These are phyloP conservation scores for Drosophila emarginata DNA, from an alignment of 2,888 invertebrate species.

Conservation along the genomic window DNA sequence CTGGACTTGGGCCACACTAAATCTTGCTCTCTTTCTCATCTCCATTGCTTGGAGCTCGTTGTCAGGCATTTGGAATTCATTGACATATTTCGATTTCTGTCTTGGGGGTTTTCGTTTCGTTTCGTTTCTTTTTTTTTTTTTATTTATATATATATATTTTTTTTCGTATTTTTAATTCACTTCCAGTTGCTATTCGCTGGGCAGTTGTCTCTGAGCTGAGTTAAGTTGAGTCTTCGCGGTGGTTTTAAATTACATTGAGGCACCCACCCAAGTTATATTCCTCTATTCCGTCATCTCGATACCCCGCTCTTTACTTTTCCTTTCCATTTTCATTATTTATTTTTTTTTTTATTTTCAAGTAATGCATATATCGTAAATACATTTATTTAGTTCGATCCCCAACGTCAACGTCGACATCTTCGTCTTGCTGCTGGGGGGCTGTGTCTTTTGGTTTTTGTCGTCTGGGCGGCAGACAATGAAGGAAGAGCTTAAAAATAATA, in stretches of 20 bases:
- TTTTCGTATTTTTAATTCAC: constrained; percentile 52
- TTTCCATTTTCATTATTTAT: too few relatives aligned
- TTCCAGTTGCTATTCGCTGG: constrained; percentile 37
- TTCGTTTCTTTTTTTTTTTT: not conserved
- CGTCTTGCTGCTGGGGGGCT: constrained; percentile 18
- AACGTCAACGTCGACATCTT: constrained; percentile 50
- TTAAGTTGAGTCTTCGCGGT: constrained; percentile 30
- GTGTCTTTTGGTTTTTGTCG: constrained; percentile 32
- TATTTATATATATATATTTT: too few relatives aligned
- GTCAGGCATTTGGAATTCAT: constrained; percentile 70
- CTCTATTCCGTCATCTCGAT: not conserved
- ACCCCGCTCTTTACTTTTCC: not conserved
- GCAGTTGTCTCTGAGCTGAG: constrained; percentile 13
- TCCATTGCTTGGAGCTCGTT: constrained; percentile 35
- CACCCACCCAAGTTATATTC: constrained; percentile 41
- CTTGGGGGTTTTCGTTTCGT: constrained; percentile 16
- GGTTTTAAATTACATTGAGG: constrained; percentile 66
- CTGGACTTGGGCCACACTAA: constrained; percentile 48
- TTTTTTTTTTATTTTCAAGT: not conserved
- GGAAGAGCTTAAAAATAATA: constrained; percentile 77
- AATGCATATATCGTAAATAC: constrained; percentile 59
- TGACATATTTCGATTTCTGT: constrained; percentile 64
- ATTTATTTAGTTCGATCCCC: constrained; percentile 72
- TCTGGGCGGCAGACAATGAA: constrained; percentile 69
- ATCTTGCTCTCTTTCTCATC: constrained; percentile 38